Percentiles rank a stretch among this genome's conserved stretches.
These are phyloP conservation scores for Peucedramus taeniatus DNA, from an alignment of 2,113 vertebrate genomes.

Conservation along the genomic window DNA sequence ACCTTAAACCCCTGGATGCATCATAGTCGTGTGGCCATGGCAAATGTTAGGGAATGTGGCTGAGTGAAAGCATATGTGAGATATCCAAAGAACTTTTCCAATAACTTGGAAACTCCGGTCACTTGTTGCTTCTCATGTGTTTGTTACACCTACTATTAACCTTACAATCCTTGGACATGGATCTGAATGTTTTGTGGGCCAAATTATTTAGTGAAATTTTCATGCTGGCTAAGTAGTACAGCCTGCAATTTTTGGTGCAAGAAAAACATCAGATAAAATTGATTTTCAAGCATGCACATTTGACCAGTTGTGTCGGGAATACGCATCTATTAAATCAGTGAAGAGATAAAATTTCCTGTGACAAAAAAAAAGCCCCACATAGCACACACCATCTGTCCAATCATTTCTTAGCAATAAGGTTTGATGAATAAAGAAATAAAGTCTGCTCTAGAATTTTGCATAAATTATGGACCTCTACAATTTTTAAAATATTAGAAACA, in stretches of 20 bases:
- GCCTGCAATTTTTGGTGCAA: neutral
- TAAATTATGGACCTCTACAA: neutral
- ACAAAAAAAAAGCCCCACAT: accelerated
- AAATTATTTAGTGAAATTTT: neutral
- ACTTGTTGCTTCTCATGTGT: neutral
- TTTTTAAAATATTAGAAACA: neutral
- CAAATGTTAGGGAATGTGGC: neutral
- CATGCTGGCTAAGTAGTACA: neutral
- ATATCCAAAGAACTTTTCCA: neutral
- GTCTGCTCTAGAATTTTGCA: neutral
- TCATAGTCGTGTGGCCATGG: neutral
- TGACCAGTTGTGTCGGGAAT: neutral
- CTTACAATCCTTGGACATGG: neutral
- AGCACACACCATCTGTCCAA: neutral
- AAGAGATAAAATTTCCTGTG: neutral
- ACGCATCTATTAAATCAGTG: neutral
- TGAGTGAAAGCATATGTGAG: neutral
- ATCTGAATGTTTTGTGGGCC: neutral
- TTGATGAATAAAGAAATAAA: neutral
- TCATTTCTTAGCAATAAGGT: neutral
- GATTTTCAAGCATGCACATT: neutral
- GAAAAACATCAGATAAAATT: neutral
- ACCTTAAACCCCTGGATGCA: neutral
- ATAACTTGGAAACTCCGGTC: neutral
- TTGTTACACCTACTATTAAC: neutral